A percentile compares a stretch with the other conserved stretches of the same genome.
Evolutionary conservation across 2,113 vertebrate species (phyloP).

Genomic region (Grammomys surdaster): DNA sequence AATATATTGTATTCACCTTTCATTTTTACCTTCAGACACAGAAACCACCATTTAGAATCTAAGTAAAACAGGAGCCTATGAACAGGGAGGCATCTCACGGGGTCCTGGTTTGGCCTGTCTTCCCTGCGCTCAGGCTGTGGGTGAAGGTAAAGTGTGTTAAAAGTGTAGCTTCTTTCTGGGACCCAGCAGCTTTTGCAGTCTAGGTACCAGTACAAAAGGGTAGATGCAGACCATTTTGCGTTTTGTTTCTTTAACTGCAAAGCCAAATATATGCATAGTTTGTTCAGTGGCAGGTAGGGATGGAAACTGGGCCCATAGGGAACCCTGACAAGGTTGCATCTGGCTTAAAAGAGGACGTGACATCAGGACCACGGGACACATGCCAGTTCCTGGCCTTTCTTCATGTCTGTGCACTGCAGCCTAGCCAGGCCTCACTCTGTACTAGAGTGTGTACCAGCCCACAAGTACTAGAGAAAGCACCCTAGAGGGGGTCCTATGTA

Average conservation of each 20-base stretch:
- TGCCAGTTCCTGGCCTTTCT: background rate
- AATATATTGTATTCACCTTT: slow-evolving; percentile 88
- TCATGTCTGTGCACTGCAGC: background rate
- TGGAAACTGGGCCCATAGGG: slow-evolving; percentile 67
- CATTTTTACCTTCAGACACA: slow-evolving; percentile 85
- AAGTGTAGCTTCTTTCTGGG: background rate
- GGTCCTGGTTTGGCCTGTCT: background rate
- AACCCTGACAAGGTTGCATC: slow-evolving; percentile 65
- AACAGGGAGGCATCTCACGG: slow-evolving; percentile 22
- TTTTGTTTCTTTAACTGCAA: slow-evolving; percentile 59
- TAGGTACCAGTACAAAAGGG: background rate
- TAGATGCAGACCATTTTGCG: background rate
- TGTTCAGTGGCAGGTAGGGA: slow-evolving; percentile 73
- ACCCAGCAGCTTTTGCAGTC: background rate
- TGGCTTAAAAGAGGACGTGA: slow-evolving; percentile 70
- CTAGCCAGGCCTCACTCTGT: slow-evolving; percentile 44
- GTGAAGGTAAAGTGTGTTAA: background rate
- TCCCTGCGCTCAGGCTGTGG: too few relatives aligned
- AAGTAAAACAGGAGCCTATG: slow-evolving; percentile 25
- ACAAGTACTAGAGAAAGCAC: background rate
- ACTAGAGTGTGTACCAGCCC: background rate
- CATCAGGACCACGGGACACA: slow-evolving; percentile 36
- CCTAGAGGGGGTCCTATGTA: background rate
- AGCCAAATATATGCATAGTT: slow-evolving; percentile 77
- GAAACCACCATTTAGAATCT: slow-evolving; percentile 85